Evolutionary conservation across 2,797 vertebrate species (phyloP), one percentile per base, ranked within the genome.

Genomic region (Esox masquinongy): DNA sequence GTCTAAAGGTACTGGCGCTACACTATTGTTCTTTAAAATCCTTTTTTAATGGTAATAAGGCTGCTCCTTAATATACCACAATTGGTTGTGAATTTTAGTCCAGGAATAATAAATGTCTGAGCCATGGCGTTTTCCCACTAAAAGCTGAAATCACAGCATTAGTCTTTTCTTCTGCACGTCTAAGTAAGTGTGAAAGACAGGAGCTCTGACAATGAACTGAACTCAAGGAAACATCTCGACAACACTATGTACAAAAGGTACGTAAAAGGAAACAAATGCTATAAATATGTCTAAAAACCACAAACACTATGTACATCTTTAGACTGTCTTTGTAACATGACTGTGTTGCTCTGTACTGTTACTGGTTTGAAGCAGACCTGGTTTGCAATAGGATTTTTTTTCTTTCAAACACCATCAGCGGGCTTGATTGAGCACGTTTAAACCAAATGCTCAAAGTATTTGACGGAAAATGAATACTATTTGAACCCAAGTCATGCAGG

Each of bases 201-300:
- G 64, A 85, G 82, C 75, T 86, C 86, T 81, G 80, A 85, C 83
- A 85, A 84, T 22, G 77, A 83, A 86, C 81, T n/a, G 77, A 86
- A 84, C 80, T 85, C 73, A 83, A 90, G 82, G 90, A 92, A 87
- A 86, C 89, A 91, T 90, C 85, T 83, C 83, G 86, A 92, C 91
- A 88, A 93, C 87, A 90, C 84, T 94, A 94, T 95, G 90, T 95
- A 94, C 93, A 95, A 83, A 92, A 91, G 86, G 86, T 85, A 91
- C 89, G 89, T 90, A 88, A 92, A 93, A 92, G 15, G 17, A 36
- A 68, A 68, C 12, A 70, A 50, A 59, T 90, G 91, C 91, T 93
- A 94, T 94, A 94, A 94, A 95, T 94, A 95, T 91, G 89, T 92
- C 91, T 92, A 92, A 89, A 91, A 92, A 88, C 91, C 92, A 93